Conservation (phyloP, 2,888 invertebrate species). For the Callyntrura guangdongensis region DNA sequence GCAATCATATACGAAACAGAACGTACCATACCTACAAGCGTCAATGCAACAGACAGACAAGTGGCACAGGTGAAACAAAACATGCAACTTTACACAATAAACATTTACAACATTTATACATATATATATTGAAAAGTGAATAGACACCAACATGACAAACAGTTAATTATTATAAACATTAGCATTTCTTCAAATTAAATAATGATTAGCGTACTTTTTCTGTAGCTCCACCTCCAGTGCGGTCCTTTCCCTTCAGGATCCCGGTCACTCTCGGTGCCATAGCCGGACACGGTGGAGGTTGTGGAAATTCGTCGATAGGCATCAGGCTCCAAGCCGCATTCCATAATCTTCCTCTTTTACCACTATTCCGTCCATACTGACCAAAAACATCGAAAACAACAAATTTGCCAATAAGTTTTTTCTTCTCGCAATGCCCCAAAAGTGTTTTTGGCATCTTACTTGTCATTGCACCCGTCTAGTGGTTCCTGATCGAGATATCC, state of each 20-base stretch:
- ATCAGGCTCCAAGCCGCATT: conserved; percentile 82
- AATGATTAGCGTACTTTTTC: conserved; percentile 87
- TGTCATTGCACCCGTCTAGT: conserved; percentile 87
- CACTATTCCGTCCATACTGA: conserved; percentile 84
- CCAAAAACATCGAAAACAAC: background rate
- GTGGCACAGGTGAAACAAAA: conserved; percentile 42
- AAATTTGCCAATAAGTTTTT: background rate
- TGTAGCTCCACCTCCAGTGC: conserved; percentile 89
- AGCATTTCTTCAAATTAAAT: background rate
- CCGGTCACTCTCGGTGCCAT: conserved; percentile 92
- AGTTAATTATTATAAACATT: background rate
- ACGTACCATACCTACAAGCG: conserved; percentile 75
- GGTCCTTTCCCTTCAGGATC: conserved; percentile 88
- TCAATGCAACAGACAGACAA: conserved; percentile 62
- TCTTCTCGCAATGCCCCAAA: background rate
- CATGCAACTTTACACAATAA: conserved; percentile 51
- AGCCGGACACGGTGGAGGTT: conserved; percentile 91
- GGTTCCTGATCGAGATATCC: conserved; percentile 92
- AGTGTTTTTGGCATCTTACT: conserved; percentile 73
- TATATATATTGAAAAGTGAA: background rate
- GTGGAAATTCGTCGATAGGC: conserved; percentile 90
- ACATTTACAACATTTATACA: conserved; percentile 12
- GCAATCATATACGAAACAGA: conserved; percentile 79
- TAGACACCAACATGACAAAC: conserved; percentile 2
- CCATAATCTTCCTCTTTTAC: conserved; percentile 84